These are phyloP conservation scores for Sphyrna mokarran DNA, from an alignment of 2,113 vertebrate species.

Conservation along the genomic window DNA sequence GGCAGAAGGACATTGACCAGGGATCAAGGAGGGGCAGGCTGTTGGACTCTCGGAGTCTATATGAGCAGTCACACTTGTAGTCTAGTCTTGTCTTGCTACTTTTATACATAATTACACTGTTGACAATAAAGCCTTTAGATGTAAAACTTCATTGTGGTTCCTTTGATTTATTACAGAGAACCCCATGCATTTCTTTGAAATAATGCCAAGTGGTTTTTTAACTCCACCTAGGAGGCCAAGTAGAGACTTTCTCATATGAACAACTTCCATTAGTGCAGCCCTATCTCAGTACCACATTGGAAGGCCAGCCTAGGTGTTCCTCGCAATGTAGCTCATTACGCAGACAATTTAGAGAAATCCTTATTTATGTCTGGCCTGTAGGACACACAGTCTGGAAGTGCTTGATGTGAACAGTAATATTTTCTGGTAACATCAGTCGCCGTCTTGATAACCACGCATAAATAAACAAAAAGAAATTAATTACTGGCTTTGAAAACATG, in stretches of 20 bases:
- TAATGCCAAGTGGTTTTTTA: not conserved
- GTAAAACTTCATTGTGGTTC: no score
- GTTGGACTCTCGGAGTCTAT: no score
- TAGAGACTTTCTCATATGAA: not conserved
- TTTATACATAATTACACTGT: no score
- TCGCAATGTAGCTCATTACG: not conserved
- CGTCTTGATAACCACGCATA: constrained; percentile 13
- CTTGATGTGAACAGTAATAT: not conserved
- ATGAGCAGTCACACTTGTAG: no score
- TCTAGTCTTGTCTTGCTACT: no score
- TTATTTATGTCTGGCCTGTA: not conserved
- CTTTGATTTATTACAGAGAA: not conserved
- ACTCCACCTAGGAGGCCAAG: not conserved
- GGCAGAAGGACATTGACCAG: no score
- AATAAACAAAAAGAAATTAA: not conserved
- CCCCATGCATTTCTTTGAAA: not conserved
- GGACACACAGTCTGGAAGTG: not conserved
- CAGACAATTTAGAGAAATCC: not conserved
- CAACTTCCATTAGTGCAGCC: not conserved
- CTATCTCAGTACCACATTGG: not conserved
- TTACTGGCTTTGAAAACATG: constrained; percentile 19
- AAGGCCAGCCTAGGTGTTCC: not conserved
- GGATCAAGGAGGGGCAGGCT: no score
- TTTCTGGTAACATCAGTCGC: not conserved
- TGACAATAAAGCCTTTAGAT: no score